Percentiles rank a stretch among this genome's conserved stretches.
Evolutionary conservation across 2,888 invertebrate species (phyloP).

Genomic region (Mesoligia furuncula): DNA sequence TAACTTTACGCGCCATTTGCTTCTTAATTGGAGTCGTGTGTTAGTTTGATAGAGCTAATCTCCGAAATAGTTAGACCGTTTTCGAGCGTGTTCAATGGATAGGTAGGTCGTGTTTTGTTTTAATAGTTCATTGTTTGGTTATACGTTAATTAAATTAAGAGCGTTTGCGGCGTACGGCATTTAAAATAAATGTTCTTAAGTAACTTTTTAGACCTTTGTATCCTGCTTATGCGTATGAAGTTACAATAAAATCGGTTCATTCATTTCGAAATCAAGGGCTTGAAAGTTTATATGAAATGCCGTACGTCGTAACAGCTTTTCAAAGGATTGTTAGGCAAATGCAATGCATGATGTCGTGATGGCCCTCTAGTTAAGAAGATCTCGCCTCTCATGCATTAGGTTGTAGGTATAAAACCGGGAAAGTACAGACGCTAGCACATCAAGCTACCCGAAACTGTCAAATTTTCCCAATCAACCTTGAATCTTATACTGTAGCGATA

Average conservation of each 20-base stretch:
- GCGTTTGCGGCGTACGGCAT: too few relatives aligned
- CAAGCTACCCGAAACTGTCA: too few relatives aligned
- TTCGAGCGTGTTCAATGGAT: conserved; percentile 7
- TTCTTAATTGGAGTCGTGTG: conserved; percentile 53
- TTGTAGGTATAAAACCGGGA: not conserved
- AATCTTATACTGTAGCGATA: too few relatives aligned
- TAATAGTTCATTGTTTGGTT: not conserved
- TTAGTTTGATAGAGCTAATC: conserved; percentile 48
- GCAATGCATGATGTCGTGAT: not conserved
- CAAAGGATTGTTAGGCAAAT: not conserved
- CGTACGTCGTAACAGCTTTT: not conserved
- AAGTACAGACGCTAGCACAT: not conserved
- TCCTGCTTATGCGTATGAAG: too few relatives aligned
- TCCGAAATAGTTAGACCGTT: conserved; percentile 43
- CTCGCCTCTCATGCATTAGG: not conserved
- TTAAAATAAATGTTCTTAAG: too few relatives aligned
- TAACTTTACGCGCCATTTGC: conserved; percentile 34
- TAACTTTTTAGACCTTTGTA: too few relatives aligned
- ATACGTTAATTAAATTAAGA: not conserved
- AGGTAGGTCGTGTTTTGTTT: not conserved
- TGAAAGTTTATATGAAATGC: too few relatives aligned
- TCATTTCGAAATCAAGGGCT: too few relatives aligned
- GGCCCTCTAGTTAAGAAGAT: not conserved
- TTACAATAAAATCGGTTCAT: too few relatives aligned
- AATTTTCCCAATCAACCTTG: too few relatives aligned